A percentile compares a stretch with the other conserved stretches of the same genome.
These are phyloP conservation scores for Dendrophyllia cribrosa DNA, from an alignment of 64 coral and sea anemone genomes.

Conservation along the genomic window DNA sequence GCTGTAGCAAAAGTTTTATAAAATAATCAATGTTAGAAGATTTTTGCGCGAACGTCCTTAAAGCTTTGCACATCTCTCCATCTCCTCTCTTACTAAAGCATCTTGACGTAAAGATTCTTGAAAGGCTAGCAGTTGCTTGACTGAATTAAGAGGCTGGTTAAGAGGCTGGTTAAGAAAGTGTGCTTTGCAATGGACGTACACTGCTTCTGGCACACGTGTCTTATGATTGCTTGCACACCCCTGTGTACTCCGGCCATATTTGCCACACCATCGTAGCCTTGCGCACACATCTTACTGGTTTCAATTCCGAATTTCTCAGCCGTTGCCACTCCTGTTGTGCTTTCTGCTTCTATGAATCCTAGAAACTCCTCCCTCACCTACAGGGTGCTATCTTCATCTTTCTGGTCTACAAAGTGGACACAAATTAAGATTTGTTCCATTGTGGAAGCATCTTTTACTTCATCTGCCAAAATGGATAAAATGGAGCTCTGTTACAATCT, in stretches of 20 bases:
- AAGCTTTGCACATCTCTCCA: slow-evolving; percentile 81
- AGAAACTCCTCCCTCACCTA: slow-evolving; percentile 81
- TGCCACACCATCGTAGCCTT: slow-evolving; percentile 72
- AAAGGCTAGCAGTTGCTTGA: slow-evolving; percentile 79
- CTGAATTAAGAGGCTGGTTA: slow-evolving; percentile 78
- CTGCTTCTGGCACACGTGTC: slow-evolving; percentile 64
- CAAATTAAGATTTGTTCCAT: slow-evolving; percentile 86
- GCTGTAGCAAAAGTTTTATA: no score
- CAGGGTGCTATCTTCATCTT: slow-evolving; percentile 71
- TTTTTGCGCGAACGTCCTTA: no score
- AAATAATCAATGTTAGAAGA: no score
- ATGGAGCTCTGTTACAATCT: slow-evolving; percentile 71
- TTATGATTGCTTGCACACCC: slow-evolving; percentile 75
- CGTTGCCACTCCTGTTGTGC: slow-evolving; percentile 73
- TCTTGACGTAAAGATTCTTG: slow-evolving; percentile 72
- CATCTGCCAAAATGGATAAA: slow-evolving; percentile 80
- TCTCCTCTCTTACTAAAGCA: slow-evolving; percentile 71
- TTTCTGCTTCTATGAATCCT: slow-evolving; percentile 78
- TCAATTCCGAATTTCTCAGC: slow-evolving; percentile 61
- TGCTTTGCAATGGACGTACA: slow-evolving; percentile 69
- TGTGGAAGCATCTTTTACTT: slow-evolving; percentile 71
- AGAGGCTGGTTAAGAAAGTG: slow-evolving; percentile 75
- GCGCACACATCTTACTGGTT: not conserved
- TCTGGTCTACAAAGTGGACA: slow-evolving; percentile 75
- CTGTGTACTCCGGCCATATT: slow-evolving; percentile 78